Base-by-base conservation (phyloP, 2,888 invertebrate genomes). In the Rhodophaea formosa region DNA sequence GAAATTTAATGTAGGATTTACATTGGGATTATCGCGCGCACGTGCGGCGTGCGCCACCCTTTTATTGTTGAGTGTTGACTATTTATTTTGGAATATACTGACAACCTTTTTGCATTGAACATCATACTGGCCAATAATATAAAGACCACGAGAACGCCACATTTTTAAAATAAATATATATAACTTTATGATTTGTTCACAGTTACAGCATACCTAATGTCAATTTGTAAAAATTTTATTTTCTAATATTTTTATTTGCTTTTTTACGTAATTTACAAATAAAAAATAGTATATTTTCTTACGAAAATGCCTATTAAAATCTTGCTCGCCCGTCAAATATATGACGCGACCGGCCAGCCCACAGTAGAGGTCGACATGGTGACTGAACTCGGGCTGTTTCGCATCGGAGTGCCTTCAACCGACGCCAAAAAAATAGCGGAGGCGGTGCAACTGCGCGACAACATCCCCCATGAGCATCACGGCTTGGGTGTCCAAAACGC, bases 351-450 rank as follows among this genome's bases (percentile, higher is more conserved):
- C 72, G 99, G 98, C 56, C 96, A 97, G 74, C 99, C 99, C 49
- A 99, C 99, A 8, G 97, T 99, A 54, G 99, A 99, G 92, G 99
- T 99, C 66, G 95, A 95, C 74, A 88, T 95, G 77, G 93, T 94
- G 8, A 95, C 95, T 7, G 98, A 96, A 76, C 94, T 95, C 73
- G 98, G 96, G n/a, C 83, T 96, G 30, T 97, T 96, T 88, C 93
- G 98, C 57, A 95, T 98, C 59, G 99, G 98, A 46, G 99, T 99
- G 5, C 99, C 99, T 23, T 98, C 98, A 44, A 99, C 98, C 53
- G 99, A 99, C 58, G 95, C 95, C 12, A 98, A 98, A 70, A 99
- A 98, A 72, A 93, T 97, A 57, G 95, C 98, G 75, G 99, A 99
- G 91, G 97, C 99, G 55, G 86, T 98, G 57, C 99, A 99, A 86